Base-by-base conservation (phyloP, 2,113 vertebrate species). In the Rhizomys pruinosus region DNA sequence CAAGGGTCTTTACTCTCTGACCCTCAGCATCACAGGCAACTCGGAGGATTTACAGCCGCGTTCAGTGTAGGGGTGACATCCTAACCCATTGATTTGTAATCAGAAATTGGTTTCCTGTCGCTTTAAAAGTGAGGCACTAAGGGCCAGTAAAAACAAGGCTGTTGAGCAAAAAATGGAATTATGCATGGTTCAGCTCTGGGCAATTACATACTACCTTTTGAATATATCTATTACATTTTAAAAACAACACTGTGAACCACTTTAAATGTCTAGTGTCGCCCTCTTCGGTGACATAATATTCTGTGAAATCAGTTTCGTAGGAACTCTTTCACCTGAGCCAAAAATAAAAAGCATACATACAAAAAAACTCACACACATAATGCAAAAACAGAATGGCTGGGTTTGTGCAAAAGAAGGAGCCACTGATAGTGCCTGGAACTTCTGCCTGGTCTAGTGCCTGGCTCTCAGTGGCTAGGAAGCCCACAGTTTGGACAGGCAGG, bases 111-210 rank as follows among this genome's bases (percentile, higher is more conserved):
- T 97, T 98, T 98, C 96, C 98, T 98, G 97, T 98, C 98, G 94
- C 98, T 98, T 98, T 98, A 98, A 98, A 98, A 97, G 94, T 61
- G 94, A 97, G 98, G 97, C 97, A 95, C 98, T 98, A 97, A 98
- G 97, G 97, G 97, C 95, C 97, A 97, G 97, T 97, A 97, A 98
- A 98, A 98, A 97, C 97, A 97, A 97, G 97, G 95, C 95, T 96
- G 96, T 96, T 27, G 92, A 42, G 96, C 92, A 97, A 95, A 95
- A 86, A 95, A 80, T 87, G 95, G 93, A 97, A 95, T 95, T 96
- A 81, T n/a, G n/a, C n/a, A n/a, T 95, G 72, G 64, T 92, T 96
- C 92, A 89, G 85, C 91, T 97, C 52, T 66, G 90, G 89, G 95
- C 90, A 96, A 15, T 90, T 84, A 64, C 9, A 5, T 82, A 66